Conservation (phyloP, 2,888 invertebrate species). For the Epiblema foenella region DNA sequence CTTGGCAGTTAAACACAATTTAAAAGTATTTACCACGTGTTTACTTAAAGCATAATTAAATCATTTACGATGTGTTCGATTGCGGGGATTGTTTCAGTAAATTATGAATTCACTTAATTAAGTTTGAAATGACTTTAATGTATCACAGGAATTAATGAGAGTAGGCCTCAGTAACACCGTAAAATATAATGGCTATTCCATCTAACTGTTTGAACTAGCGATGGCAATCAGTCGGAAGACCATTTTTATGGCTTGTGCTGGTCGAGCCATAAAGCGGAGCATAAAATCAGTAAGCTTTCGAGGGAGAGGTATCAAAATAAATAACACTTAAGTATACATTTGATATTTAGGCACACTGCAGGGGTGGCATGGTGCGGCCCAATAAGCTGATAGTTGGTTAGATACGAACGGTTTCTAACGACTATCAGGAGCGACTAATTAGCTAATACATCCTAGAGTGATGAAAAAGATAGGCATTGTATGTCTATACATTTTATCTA, state of each 20-base stretch:
- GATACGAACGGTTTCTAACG: slow-evolving; percentile 33
- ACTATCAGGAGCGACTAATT: no score
- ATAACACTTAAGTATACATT: slow-evolving; percentile 72
- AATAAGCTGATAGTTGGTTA: slow-evolving; percentile 59
- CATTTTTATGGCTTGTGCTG: slow-evolving; percentile 79
- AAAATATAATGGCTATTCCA: slow-evolving; percentile 73
- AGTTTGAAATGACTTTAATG: slow-evolving; percentile 14
- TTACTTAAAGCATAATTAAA: slow-evolving; percentile 17
- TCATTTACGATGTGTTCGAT: slow-evolving; percentile 19
- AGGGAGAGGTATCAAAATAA: slow-evolving; percentile 79
- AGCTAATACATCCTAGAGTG: no score
- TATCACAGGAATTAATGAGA: slow-evolving; percentile 21
- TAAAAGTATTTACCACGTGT: not conserved
- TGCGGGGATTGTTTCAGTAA: slow-evolving; percentile 11
- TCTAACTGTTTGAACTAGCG: slow-evolving; percentile 69
- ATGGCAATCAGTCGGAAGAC: slow-evolving; percentile 77
- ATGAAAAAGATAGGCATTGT: no score
- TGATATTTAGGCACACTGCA: slow-evolving; percentile 67
- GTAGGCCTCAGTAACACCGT: slow-evolving; percentile 58
- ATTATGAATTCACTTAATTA: slow-evolving; percentile 18
- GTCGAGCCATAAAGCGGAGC: slow-evolving; percentile 78
- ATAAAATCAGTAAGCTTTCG: slow-evolving; percentile 79
- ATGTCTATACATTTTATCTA: no score
- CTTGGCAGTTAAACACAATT: slow-evolving; percentile 3
- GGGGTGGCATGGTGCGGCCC: slow-evolving; percentile 56